Evolutionary conservation across 2,888 invertebrate species (phyloP), one percentile per base, ranked within the genome.

Genomic region (Aspidiotus destructor): DNA sequence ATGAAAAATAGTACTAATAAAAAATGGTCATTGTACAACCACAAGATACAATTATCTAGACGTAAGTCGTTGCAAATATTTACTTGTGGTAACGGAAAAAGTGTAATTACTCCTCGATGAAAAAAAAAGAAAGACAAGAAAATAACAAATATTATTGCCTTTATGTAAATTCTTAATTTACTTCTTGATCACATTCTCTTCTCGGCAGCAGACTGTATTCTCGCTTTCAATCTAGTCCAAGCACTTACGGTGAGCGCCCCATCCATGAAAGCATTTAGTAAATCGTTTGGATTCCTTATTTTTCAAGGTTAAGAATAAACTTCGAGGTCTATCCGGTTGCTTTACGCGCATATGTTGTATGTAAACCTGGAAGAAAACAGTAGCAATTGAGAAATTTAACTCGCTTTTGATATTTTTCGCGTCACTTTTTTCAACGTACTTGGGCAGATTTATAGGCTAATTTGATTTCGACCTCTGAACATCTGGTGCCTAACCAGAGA

Each of bases 381-480:
- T 48, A 55, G 28, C 17, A 52, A 42, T 48, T n/a, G 2, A 44
- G 40, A 9, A 54, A 48, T 40, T 17, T 41, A 48, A n/a, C n/a
- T 7, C 41, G 17, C 16, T 41, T 28, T 3, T 7, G 17, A 44
- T 48, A 60, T 16, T 40, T 28, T 60, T 57, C 28, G 16, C 11
- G 57, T n/a, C 28, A 40, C 10, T 11, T 17, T 9, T 16, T 13
- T 1, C 3, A 3, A 72, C 73, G 76, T 81, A 93, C 93, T 84
- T 96, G 96, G 71, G 95, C 98, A 71, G 97, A 97, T 80, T 99
- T 98, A 77, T 92, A 96, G 0, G 98, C 96, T 68, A 99, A 82
- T 80, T 99, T 99, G 70, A 97, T 94, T 81, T 99, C 99, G 7
- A 99, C 97, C 80, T 99, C 98, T 70, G 95, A 95, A 76, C 97